These are phyloP conservation scores for Phortica variegata DNA, from an alignment of 1,140 invertebrate genomes.

Conservation along the genomic window DNA sequence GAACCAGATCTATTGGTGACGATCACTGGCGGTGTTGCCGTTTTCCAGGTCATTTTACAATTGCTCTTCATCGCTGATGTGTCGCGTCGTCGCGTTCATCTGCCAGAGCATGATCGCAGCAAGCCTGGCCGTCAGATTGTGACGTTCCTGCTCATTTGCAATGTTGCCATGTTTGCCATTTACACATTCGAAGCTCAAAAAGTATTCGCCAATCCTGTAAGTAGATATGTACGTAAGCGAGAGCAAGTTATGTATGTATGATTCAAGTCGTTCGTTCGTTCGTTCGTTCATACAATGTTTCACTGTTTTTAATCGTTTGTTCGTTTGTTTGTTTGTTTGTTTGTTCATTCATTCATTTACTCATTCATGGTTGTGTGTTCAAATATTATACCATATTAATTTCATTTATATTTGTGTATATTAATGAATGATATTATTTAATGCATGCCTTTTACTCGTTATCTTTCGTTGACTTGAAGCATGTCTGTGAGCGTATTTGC, in stretches of 20 bases:
- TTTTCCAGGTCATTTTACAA: slow-evolving; percentile 85
- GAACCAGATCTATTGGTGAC: slow-evolving; percentile 87
- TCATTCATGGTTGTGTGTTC: too few species aligned
- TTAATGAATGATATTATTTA: too few species aligned
- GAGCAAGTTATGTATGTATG: slow-evolving; percentile 52
- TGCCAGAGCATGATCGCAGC: slow-evolving; percentile 86
- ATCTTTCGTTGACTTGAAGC: too few species aligned
- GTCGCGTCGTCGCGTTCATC: slow-evolving; percentile 82
- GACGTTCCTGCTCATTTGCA: slow-evolving; percentile 92
- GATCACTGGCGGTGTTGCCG: slow-evolving; percentile 82
- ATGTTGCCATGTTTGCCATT: slow-evolving; percentile 93
- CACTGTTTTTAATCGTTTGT: too few species aligned
- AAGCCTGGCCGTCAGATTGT: slow-evolving; percentile 94
- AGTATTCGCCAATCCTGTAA: slow-evolving; percentile 84
- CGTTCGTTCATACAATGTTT: neutral
- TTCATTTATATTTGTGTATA: too few species aligned
- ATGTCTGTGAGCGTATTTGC: too few species aligned
- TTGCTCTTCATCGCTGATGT: slow-evolving; percentile 94
- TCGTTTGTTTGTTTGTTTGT: too few species aligned
- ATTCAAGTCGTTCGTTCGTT: slow-evolving; percentile 50
- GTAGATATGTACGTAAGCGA: slow-evolving; percentile 58
- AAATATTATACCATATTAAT: too few species aligned
- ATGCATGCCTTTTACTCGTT: too few species aligned
- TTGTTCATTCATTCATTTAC: too few species aligned
- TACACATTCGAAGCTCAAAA: slow-evolving; percentile 96